Percentiles rank a stretch among this genome's conserved stretches.
Conservation (phyloP, 2,888 invertebrate genomes). For the Ornithoptera alexandrae region DNA sequence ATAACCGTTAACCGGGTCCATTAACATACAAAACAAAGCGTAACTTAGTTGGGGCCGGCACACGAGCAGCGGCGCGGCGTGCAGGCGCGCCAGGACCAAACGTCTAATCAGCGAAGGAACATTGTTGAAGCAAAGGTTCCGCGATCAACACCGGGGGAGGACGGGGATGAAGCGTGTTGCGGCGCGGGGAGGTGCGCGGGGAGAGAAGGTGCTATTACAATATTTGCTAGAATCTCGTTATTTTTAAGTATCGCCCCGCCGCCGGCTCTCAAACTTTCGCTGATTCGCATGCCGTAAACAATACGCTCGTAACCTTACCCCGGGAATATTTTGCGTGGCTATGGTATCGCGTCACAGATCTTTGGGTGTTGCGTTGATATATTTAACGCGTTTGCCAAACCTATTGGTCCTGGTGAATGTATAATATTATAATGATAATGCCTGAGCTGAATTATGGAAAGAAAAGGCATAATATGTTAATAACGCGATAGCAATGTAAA, state of each 20-base stretch:
- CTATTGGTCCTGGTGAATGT: neutral
- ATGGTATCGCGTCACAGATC: too few species aligned
- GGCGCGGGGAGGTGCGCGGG: slow-evolving; percentile 34
- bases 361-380: too few species aligned
- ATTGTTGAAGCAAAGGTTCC: slow-evolving; percentile 61
- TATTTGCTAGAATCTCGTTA: slow-evolving; percentile 79
- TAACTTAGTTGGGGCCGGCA: slow-evolving; percentile 58
- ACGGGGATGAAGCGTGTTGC: slow-evolving; percentile 35
- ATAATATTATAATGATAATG: too few species aligned
- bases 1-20: slow-evolving; percentile 58
- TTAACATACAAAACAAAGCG: slow-evolving; percentile 60
- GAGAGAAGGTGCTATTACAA: slow-evolving; percentile 61
- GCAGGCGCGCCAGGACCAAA: slow-evolving; percentile 59
- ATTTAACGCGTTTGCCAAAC: too few species aligned
- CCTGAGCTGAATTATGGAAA: too few species aligned
- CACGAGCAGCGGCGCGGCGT: slow-evolving; percentile 53
- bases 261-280: slow-evolving; percentile 61
- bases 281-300: slow-evolving; percentile 36
- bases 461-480: too few species aligned
- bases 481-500: too few species aligned
- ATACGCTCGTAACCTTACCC: slow-evolving; percentile 27
- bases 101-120: slow-evolving; percentile 61
- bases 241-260: slow-evolving; percentile 74
- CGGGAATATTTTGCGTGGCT: slow-evolving; percentile 10
- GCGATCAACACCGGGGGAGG: slow-evolving; percentile 16